Evolutionary conservation across 2,888 invertebrate genomes (phyloP), one percentile per base, ranked within the genome.

Genomic region (Amorpha juglandis): DNA sequence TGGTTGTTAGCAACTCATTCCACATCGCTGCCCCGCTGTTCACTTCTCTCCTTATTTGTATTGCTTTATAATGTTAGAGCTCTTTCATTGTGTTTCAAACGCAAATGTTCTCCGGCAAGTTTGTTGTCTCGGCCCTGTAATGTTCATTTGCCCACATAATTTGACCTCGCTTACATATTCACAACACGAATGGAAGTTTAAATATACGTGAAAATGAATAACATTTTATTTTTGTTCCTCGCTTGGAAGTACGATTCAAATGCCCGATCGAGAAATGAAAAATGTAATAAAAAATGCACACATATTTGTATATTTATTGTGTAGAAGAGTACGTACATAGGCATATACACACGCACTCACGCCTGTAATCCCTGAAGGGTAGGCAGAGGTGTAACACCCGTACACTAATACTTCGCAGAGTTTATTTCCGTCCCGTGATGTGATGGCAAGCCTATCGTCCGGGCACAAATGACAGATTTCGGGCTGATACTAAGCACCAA

Each of bases 1-100:
- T 86, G 85, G 79, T 81, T 80, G 78, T 75, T 72, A 66, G 72
- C 76, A 73, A 78, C 73, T 74, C 76, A 76, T 84, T 87, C 77
- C 84, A 73, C 83, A 80, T 81, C 81, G 78, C 72, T 76, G 77
- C 72, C 55, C 74, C 68, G 63, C 70, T 68, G 69, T 67, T 73
- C 74, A 64, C 69, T 73, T 67, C 67, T 68, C 65, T 67, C 71
- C 67, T 63, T 75, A 72, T 79, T 76, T 76, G 71, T 74, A 71
- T 71, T 75, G 69, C 67, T 71, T 68, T 70, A 70, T 70, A 73
- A 72, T 69, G 70, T 72, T 73, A 76, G 66, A 68, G 70, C 72
- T 69, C 70, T 75, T 78, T 75, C 63, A 74, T 74, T 73, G 71
- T 70, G 71, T 69, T 73, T 71, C 63, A 33, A 67, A 68, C 70